These are phyloP conservation scores for Callyntrura guangdongensis DNA, from an alignment of 2,888 invertebrate species.

Conservation along the genomic window DNA sequence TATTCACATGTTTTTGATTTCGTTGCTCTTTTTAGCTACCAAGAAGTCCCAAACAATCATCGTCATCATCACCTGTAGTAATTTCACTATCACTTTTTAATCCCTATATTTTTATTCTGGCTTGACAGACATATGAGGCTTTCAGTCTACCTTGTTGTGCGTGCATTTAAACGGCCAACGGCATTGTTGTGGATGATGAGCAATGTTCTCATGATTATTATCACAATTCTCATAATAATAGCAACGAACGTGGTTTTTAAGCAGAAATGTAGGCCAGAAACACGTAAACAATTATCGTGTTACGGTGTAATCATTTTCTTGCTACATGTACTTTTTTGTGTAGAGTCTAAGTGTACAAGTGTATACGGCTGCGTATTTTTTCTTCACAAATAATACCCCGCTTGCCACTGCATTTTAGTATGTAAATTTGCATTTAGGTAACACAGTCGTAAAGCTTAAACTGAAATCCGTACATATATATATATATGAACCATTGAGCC, in stretches of 20 bases:
- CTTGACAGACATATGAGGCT: background rate
- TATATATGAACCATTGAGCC: background rate
- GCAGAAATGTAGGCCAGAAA: slow-evolving; percentile 52
- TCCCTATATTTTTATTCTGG: slow-evolving; percentile 42
- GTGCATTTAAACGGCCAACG: slow-evolving; percentile 16
- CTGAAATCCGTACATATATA: background rate
- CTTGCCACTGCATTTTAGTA: background rate
- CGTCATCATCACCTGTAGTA: background rate
- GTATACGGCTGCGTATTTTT: background rate
- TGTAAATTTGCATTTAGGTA: background rate
- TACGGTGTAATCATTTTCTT: background rate
- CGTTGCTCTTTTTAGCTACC: background rate
- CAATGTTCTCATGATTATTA: slow-evolving; percentile 48
- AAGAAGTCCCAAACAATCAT: slow-evolving; percentile 8
- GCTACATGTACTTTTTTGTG: background rate
- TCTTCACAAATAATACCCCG: background rate
- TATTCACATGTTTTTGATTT: background rate
- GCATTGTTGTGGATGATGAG: slow-evolving; percentile 29
- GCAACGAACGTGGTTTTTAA: slow-evolving; percentile 14
- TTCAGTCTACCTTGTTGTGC: background rate
- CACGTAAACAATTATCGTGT: slow-evolving; percentile 56
- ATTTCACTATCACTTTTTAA: slow-evolving; percentile 69
- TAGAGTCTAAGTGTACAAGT: too few relatives aligned
- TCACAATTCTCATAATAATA: slow-evolving; percentile 58
- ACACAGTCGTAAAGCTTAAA: too few relatives aligned